phyloP scores from a whole-genome alignment of 1,140 invertebrate species.

The silkworm (Bombyx mori) region DNA sequence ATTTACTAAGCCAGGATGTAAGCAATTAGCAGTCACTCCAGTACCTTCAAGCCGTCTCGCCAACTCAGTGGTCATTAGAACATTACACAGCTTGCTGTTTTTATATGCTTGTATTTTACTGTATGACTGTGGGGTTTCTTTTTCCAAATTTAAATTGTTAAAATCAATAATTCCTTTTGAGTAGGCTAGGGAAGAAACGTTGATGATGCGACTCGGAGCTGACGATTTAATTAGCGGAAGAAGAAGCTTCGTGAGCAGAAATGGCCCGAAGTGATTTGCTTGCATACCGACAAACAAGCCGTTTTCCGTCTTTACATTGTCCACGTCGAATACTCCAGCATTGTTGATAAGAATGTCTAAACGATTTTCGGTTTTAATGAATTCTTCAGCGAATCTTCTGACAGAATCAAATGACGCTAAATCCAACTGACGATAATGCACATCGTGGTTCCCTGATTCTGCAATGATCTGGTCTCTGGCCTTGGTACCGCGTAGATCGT shows the following conservation, averaged over 20 bases:
- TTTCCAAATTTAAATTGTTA: constrained; percentile 71
- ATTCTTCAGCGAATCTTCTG: constrained; percentile 45
- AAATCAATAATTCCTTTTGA: constrained; percentile 78
- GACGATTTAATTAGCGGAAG: constrained; percentile 83
- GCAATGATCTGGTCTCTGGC: constrained; percentile 65
- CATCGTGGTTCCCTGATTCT: constrained; percentile 59
- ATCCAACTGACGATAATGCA: constrained; percentile 70
- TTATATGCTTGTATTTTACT: constrained; percentile 76
- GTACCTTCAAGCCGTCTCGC: constrained; percentile 79
- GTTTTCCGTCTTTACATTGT: constrained; percentile 75
- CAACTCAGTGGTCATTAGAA: constrained; percentile 86
- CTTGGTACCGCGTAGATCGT: constrained; percentile 68
- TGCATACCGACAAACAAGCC: constrained; percentile 87
- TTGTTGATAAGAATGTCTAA: constrained; percentile 89
- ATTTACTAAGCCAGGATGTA: constrained; percentile 82
- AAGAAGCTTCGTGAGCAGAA: constrained; percentile 80
- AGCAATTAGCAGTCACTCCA: constrained; percentile 38
- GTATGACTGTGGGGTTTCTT: constrained; percentile 43
- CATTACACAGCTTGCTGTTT: constrained; percentile 87
- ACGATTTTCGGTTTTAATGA: constrained; percentile 76
- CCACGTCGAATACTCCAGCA: constrained; percentile 70
- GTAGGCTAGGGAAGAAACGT: constrained; percentile 86
- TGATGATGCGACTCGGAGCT: constrained; percentile 83
- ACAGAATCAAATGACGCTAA: no score
- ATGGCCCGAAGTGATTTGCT: constrained; percentile 89